Conservation (phyloP, 2,888 invertebrate genomes). For the Lithophane socia region DNA sequence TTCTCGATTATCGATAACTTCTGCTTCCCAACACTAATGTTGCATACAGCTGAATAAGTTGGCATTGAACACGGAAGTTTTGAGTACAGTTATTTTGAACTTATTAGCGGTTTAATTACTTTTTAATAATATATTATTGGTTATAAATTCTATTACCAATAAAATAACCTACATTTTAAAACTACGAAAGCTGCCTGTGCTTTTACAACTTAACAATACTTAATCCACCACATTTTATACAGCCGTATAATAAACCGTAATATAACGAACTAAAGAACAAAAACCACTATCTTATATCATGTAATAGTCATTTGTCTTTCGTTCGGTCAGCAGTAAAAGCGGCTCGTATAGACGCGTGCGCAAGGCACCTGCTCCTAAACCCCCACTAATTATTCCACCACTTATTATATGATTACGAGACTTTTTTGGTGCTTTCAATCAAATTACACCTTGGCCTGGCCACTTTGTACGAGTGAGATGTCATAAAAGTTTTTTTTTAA, state of each 20-base stretch:
- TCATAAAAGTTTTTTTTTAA: constrained; percentile 85
- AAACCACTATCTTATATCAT: constrained; percentile 63
- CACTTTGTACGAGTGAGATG: constrained; percentile 89
- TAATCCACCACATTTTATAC: constrained; percentile 61
- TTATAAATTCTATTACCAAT: neutral
- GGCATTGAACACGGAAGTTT: constrained; percentile 53
- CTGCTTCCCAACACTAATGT: constrained; percentile 73
- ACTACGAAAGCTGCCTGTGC: constrained; percentile 28
- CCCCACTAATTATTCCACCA: constrained; percentile 89
- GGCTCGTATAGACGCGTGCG: constrained; percentile 69
- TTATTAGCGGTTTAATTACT: constrained; percentile 23
- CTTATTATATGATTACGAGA: constrained; percentile 90
- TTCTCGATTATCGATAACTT: constrained; percentile 82
- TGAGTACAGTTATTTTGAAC: constrained; percentile 37
- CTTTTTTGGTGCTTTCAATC: constrained; percentile 91
- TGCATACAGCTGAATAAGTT: constrained; percentile 59
- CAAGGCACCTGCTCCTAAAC: constrained; percentile 85
- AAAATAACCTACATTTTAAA: neutral
- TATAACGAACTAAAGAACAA: constrained; percentile 53
- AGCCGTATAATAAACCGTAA: constrained; percentile 42
- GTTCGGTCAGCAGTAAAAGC: constrained; percentile 70
- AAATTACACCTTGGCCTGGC: constrained; percentile 89
- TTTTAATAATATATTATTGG: neutral
- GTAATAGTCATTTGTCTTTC: constrained; percentile 78
- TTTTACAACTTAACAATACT: constrained; percentile 55